Conservation (phyloP, 1,140 invertebrate genomes). For the Cydia fagiglandana region DNA sequence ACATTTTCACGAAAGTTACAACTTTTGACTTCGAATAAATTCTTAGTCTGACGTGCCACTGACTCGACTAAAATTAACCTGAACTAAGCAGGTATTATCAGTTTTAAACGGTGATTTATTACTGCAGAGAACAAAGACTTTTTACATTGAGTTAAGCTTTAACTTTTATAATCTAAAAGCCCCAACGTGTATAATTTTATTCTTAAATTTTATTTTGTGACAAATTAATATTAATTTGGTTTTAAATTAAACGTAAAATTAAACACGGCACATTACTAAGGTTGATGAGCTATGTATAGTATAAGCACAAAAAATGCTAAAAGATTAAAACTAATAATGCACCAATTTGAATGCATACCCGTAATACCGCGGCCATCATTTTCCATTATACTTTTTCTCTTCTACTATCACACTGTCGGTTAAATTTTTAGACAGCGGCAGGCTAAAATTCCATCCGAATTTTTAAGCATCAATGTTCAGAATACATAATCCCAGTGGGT, state of each 20-base stretch:
- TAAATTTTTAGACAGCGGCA: constrained; percentile 22
- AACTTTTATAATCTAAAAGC: background rate
- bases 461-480: constrained; percentile 11
- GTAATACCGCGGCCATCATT: background rate
- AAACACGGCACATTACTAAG: too few species aligned
- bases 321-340: background rate
- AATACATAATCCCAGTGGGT: constrained; percentile 25
- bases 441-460: constrained; percentile 19
- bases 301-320: background rate
- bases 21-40: background rate
- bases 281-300: too few species aligned
- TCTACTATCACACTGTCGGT: background rate
- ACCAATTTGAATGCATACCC: background rate
- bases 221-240: background rate
- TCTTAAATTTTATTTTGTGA: background rate
- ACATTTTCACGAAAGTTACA: background rate
- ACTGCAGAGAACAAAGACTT: background rate
- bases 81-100: constrained; percentile 8
- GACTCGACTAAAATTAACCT: constrained; percentile 5
- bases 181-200: background rate
- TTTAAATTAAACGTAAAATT: background rate
- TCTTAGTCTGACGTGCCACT: background rate
- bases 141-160: background rate
- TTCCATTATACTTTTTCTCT: constrained; percentile 7
- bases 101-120: background rate